These are phyloP conservation scores for Danaus melanippus DNA, from an alignment of 1,140 invertebrate genomes.

Conservation along the genomic window DNA sequence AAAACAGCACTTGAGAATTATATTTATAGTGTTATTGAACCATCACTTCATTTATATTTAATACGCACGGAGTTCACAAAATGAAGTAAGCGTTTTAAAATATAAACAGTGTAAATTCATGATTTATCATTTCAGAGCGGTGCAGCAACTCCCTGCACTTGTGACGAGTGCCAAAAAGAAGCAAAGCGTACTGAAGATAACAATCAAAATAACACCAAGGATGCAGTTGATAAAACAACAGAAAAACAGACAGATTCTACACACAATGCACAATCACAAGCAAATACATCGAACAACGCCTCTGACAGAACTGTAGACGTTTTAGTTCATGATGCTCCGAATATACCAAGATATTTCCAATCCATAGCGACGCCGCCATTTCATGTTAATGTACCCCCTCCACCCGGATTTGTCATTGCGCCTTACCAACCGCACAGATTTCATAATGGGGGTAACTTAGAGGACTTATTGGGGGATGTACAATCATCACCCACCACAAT, in stretches of 20 bases:
- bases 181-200: slow-evolving; percentile 23
- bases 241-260: slow-evolving; percentile 29
- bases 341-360: slow-evolving; percentile 58
- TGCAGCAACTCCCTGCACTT: slow-evolving; percentile 54
- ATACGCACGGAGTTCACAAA: not conserved
- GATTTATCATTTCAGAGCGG: slow-evolving; percentile 52
- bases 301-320: slow-evolving; percentile 56
- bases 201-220: slow-evolving; percentile 18
- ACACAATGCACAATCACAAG: slow-evolving; percentile 29
- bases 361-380: slow-evolving; percentile 51
- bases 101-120: slow-evolving; percentile 9
- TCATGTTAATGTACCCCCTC: slow-evolving; percentile 45
- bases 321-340: slow-evolving; percentile 52
- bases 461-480: slow-evolving; percentile 63
- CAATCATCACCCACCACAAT: slow-evolving; percentile 47
- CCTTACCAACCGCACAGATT: slow-evolving; percentile 54
- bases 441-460: slow-evolving; percentile 64
- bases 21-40: slow-evolving; percentile 1
- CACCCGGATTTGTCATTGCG: slow-evolving; percentile 55
- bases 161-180: slow-evolving; percentile 58
- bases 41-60: not conserved
- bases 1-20: too few species aligned
- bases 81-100: not conserved
- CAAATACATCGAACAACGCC: slow-evolving; percentile 31
- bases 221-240: slow-evolving; percentile 10